Percentiles rank a stretch among this genome's conserved stretches.
phyloP scores from a whole-genome alignment of 2,113 vertebrate species.

The Cavia porcellus region DNA sequence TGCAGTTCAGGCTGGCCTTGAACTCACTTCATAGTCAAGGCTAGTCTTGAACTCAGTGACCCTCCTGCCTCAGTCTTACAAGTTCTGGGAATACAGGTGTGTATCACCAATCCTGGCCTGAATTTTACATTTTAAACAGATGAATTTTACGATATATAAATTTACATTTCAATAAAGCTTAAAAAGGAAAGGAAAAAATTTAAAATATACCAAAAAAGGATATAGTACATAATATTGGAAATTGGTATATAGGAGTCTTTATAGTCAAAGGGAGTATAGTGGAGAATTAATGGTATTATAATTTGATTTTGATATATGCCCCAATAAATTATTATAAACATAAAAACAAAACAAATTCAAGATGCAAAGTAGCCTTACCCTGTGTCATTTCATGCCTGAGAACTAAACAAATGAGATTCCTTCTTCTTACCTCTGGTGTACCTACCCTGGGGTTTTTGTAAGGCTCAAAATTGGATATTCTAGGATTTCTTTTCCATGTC shows the following conservation, averaged over 20 bases:
- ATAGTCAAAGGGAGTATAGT: not conserved
- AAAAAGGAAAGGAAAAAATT: not conserved
- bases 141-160: not conserved
- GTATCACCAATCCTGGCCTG: not conserved
- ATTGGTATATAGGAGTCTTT: not conserved
- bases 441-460: not conserved
- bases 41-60: not conserved
- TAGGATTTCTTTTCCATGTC: not conserved
- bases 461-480: not conserved
- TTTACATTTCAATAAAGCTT: not conserved
- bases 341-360: not conserved
- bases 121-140: not conserved
- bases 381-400: not conserved
- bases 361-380: not conserved
- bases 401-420: not conserved
- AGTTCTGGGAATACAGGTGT: not conserved
- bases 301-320: not conserved
- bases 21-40: not conserved
- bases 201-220: not conserved
- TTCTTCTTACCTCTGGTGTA: not conserved
- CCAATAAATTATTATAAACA: constrained; percentile 26
- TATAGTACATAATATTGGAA: not conserved
- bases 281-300: not conserved
- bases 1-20: not conserved
- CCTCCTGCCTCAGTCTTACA: not conserved